These are phyloP conservation scores for Coregonus ussuriensis DNA, from an alignment of 2,797 vertebrate species.

Conservation along the genomic window DNA sequence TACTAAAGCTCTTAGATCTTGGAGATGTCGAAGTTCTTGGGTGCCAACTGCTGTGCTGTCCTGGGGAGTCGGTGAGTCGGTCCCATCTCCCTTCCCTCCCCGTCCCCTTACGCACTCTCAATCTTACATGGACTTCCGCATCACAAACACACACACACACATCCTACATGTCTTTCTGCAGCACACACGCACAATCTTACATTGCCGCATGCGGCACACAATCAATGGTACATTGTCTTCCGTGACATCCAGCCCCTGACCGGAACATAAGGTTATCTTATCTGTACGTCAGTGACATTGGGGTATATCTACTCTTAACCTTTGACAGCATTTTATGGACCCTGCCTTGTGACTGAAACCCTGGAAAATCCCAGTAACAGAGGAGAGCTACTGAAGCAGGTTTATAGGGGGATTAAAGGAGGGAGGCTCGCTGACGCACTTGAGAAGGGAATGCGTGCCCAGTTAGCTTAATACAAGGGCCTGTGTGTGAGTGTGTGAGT, in stretches of 20 bases:
- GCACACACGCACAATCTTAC: background rate
- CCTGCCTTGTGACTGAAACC: background rate
- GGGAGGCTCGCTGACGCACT: too few relatives aligned
- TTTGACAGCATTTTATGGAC: background rate
- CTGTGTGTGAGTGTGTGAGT: background rate
- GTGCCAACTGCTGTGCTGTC: slow-evolving; percentile 33
- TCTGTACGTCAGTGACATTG: too few relatives aligned
- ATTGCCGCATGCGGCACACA: too few relatives aligned
- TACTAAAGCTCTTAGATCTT: slow-evolving; percentile 30
- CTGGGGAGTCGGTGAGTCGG: slow-evolving; percentile 18
- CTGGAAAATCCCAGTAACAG: background rate
- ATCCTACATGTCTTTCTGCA: too few relatives aligned
- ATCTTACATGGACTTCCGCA: background rate
- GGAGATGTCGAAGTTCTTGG: background rate
- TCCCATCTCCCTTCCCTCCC: background rate
- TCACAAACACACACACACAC: too few relatives aligned
- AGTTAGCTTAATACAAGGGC: background rate
- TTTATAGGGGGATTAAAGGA: too few relatives aligned
- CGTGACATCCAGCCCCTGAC: background rate
- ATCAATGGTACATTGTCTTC: background rate
- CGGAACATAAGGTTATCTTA: background rate
- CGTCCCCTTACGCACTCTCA: slow-evolving; percentile 3
- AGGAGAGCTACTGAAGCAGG: too few relatives aligned
- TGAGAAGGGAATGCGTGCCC: too few relatives aligned
- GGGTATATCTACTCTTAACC: background rate